These are phyloP conservation scores for Asobara japonica DNA, from an alignment of 1,140 invertebrate genomes.

Conservation along the genomic window DNA sequence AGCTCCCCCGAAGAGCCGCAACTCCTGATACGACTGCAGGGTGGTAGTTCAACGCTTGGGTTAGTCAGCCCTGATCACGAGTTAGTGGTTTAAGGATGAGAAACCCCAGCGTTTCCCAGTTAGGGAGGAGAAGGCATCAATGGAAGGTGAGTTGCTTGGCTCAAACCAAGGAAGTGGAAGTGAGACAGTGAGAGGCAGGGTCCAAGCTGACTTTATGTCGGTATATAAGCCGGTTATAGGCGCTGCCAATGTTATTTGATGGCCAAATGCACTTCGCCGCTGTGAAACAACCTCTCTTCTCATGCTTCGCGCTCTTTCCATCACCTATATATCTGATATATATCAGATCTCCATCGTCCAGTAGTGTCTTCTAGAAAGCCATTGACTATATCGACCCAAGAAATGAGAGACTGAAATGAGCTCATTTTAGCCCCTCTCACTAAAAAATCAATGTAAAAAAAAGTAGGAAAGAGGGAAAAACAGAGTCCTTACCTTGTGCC, in stretches of 20 bases:
- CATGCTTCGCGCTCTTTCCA: slow-evolving; percentile 13
- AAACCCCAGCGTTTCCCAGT: neutral
- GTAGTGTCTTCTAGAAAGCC: slow-evolving; percentile 44
- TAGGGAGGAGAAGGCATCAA: neutral
- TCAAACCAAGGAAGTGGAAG: slow-evolving; percentile 38
- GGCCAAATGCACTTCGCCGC: slow-evolving; percentile 65
- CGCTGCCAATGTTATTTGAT: slow-evolving; percentile 68
- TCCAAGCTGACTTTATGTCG: slow-evolving; percentile 64
- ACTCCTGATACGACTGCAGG: slow-evolving; percentile 63
- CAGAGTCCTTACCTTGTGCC: slow-evolving; percentile 41
- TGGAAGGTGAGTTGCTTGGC: slow-evolving; percentile 30
- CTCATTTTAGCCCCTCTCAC: slow-evolving; percentile 5
- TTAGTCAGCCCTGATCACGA: slow-evolving; percentile 63
- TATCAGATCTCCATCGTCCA: slow-evolving; percentile 50
- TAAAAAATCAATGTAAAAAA: slow-evolving; percentile 32
- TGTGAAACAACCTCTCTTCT: slow-evolving; percentile 42
- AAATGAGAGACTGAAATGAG: slow-evolving; percentile 2
- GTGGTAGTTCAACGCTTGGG: slow-evolving; percentile 54
- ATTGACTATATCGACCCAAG: slow-evolving; percentile 20
- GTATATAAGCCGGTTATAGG: slow-evolving; percentile 66
- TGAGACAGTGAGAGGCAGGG: slow-evolving; percentile 49
- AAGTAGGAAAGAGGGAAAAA: slow-evolving; percentile 36
- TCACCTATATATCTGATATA: slow-evolving; percentile 24
- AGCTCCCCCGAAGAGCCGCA: slow-evolving; percentile 60
- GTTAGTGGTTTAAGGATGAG: slow-evolving; percentile 57